phyloP scores from a whole-genome alignment of 2,113 vertebrate species.

The Pungitius pungitius region DNA sequence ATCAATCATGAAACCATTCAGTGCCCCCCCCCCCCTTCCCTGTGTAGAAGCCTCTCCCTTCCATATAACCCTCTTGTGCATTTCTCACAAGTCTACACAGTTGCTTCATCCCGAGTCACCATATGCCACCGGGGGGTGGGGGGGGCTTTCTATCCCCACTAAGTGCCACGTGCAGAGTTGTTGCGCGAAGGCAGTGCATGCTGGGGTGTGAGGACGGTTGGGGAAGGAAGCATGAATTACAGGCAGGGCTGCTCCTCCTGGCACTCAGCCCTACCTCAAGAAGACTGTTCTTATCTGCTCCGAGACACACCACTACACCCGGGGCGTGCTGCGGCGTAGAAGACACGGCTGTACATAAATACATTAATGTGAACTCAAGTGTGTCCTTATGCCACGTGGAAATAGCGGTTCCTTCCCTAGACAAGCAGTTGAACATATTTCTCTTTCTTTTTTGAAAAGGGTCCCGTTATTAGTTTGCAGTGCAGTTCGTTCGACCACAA shows the following conservation, averaged over 20 bases:
- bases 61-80: background rate
- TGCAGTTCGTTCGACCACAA: constrained; percentile 78
- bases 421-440: background rate
- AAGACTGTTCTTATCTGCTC: constrained; percentile 64
- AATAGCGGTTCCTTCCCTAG: background rate
- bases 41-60: background rate
- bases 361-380: background rate
- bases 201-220: constrained; percentile 61
- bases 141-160: constrained; percentile 6
- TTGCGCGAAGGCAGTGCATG: constrained; percentile 48
- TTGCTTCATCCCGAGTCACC: constrained; percentile 16
- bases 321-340: constrained; percentile 1
- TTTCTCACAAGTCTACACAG: background rate
- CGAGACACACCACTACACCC: constrained; percentile 24
- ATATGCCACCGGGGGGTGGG: constrained; percentile 11
- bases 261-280: constrained; percentile 59
- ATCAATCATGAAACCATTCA: background rate
- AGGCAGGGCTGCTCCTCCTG: constrained; percentile 61
- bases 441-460: background rate
- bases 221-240: constrained; percentile 73
- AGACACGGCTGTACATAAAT: constrained; percentile 3
- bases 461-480: constrained; percentile 52
- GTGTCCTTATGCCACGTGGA: background rate
- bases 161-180: constrained; percentile 39
- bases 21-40: no score